Percentiles rank a stretch among this genome's conserved stretches.
Conservation (phyloP, 2,797 vertebrate genomes). For the Acrocephalus scirpaceus region DNA sequence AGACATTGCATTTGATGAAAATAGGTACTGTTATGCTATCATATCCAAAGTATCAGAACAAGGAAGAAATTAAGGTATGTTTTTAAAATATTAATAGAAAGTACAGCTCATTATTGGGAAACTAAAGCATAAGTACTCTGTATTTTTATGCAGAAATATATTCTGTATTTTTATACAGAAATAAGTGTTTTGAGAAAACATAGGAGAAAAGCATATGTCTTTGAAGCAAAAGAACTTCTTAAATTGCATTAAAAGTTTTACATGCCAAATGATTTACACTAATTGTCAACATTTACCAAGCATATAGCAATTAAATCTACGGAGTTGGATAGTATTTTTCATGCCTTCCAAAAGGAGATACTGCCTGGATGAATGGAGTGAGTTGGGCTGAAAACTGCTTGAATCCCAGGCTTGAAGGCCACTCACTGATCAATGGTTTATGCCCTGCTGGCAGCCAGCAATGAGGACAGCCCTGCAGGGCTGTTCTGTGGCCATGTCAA, state of each 20-base stretch:
- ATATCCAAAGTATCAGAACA: background rate
- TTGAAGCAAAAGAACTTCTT: background rate
- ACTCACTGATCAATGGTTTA: background rate
- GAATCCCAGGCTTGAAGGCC: background rate
- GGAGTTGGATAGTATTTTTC: background rate
- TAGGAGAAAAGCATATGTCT: background rate
- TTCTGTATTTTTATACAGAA: background rate
- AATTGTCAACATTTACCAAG: background rate
- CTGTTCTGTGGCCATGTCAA: background rate
- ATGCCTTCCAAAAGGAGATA: background rate
- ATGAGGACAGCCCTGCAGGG: background rate
- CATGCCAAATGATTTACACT: background rate
- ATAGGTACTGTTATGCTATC: background rate
- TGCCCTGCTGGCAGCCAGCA: background rate
- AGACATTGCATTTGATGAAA: background rate
- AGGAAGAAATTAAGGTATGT: background rate
- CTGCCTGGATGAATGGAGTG: background rate
- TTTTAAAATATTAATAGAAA: background rate
- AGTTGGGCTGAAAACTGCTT: background rate
- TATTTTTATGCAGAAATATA: background rate
- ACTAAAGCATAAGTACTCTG: background rate
- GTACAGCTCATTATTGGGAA: background rate
- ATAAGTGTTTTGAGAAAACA: background rate
- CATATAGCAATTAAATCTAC: background rate
- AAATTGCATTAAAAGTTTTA: background rate